Evolutionary conservation across 2,113 vertebrate species (phyloP).

Genomic region (Cacatua alba): DNA sequence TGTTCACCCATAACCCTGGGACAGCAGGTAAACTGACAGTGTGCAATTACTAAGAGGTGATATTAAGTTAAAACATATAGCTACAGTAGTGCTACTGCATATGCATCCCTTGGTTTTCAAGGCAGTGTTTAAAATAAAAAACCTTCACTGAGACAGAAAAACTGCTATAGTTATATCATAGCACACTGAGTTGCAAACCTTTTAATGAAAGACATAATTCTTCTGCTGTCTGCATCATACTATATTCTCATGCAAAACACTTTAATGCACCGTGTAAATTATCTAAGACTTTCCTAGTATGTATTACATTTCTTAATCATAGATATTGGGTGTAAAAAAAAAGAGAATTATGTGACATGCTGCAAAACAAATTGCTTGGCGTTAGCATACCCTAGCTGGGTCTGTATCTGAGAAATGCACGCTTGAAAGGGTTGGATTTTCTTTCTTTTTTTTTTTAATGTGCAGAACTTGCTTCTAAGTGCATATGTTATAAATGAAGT

Average conservation of each 20-base stretch:
- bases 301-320: conserved; percentile 81
- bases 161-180: conserved; percentile 75
- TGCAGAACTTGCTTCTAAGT: conserved; percentile 28
- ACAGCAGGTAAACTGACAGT: conserved; percentile 73
- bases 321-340: conserved; percentile 66
- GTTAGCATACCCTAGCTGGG: conserved; percentile 48
- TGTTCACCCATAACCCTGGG: conserved; percentile 75
- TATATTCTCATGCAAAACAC: conserved; percentile 82
- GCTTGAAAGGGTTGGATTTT: neutral
- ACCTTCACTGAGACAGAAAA: conserved; percentile 77
- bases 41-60: conserved; percentile 70
- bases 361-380: conserved; percentile 55
- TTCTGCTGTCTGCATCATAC: conserved; percentile 75
- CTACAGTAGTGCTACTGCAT: conserved; percentile 44
- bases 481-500: conserved; percentile 17
- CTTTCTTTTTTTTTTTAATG: neutral
- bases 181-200: conserved; percentile 78
- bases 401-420: conserved; percentile 42
- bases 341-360: conserved; percentile 63
- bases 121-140: conserved; percentile 76
- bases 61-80: conserved; percentile 76
- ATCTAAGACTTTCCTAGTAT: conserved; percentile 75
- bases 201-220: conserved; percentile 85
- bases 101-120: conserved; percentile 70
- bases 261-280: conserved; percentile 80